Base-by-base conservation (phyloP, 2,888 invertebrate species). In the Macrosoma leucophasiata region DNA sequence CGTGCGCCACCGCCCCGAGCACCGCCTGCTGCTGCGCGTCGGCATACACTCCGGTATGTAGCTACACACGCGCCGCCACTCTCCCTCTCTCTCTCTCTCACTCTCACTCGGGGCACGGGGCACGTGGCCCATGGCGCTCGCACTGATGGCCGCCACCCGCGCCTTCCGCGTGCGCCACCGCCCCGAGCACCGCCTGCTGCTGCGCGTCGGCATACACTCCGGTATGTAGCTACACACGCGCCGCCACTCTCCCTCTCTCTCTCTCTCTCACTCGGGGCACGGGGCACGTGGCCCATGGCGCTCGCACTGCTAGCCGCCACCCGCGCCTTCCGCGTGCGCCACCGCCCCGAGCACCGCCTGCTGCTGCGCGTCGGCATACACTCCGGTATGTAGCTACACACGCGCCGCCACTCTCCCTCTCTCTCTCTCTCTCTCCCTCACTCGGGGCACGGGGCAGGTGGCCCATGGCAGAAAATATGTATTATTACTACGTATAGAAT, bases 91-190 rank as follows among this genome's bases (percentile, higher is more conserved):
- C n/a, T n/a, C n/a, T n/a, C n/a, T n/a, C n/a, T n/a, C n/a, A n/a
- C n/a, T n/a, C n/a, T n/a, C n/a, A n/a, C n/a, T n/a, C n/a, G n/a
- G n/a, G n/a, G n/a, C 71, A 97, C 97, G 1, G 93, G 93, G 2
- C 97, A 97, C 82, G 93, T 97, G 48, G 95, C 96, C 95, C 6
- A 96, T 97, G 96, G 96, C 96, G 1, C 73, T 97, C 32, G 92
- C 93, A 47, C 84, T 98, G 32, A 84, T 97, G 22, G 88, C 91
- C 15, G 92, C 93, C 28, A 92, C 97, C 28, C 88, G 92, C 49
- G 90, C 91, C 53, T 97, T 98, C 77, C 89, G 90, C 50, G 95
- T 98, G 41, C 87, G 95, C 3, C 97, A 97, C 70, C 87, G 94
- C 26, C 96, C 97, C 2, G 86, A 88, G 10, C 94, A 96, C 49